Conservation (phyloP, 2,113 vertebrate genomes). For the Mirza zaza region DNA sequence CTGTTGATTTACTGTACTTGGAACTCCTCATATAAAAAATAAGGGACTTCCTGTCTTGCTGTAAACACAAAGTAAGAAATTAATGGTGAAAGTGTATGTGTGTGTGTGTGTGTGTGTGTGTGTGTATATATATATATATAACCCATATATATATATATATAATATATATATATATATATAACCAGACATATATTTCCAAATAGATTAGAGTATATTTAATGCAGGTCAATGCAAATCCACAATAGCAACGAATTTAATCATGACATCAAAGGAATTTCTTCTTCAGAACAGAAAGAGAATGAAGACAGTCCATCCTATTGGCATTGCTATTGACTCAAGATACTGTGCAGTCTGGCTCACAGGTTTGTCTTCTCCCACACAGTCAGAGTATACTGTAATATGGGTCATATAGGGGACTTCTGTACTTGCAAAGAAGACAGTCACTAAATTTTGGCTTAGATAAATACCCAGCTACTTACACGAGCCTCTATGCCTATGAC, state of each 20-base stretch:
- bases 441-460: neutral
- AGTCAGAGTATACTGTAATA: neutral
- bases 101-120: too few species aligned
- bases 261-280: neutral
- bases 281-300: neutral
- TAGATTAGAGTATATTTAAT: neutral
- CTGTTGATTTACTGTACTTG: neutral
- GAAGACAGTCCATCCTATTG: neutral
- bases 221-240: neutral
- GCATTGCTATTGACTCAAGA: neutral
- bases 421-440: neutral
- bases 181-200: constrained; percentile 29
- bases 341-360: neutral
- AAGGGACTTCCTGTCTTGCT: neutral
- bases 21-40: neutral
- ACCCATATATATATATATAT: neutral
- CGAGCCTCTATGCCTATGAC: neutral
- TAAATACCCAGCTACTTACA: neutral
- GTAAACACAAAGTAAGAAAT: constrained; percentile 27
- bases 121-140: neutral
- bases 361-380: neutral
- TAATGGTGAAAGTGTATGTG: neutral
- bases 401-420: neutral
- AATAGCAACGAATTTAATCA: neutral
- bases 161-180: neutral